Conservation (phyloP, 64 coral and sea anemone genomes). For the Astreopora myriophthalma region DNA sequence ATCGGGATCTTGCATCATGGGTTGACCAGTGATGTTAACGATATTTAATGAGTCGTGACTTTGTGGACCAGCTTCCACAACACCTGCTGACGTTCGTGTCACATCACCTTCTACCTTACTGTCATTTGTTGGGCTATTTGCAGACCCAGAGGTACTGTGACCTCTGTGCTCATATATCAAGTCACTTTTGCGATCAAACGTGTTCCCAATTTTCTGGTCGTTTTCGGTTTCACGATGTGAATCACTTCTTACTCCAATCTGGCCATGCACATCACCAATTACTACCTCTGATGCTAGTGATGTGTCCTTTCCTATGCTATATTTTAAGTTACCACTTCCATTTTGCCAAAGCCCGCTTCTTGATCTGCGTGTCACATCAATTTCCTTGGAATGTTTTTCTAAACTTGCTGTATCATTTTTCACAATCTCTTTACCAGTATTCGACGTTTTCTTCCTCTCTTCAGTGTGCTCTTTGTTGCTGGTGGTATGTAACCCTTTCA, state of each 20-base stretch:
- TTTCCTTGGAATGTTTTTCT: background rate
- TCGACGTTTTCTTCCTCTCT: background rate
- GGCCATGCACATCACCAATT: background rate
- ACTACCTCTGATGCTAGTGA: no score
- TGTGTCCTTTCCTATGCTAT: no score
- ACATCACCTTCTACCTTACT: background rate
- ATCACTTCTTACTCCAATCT: no score
- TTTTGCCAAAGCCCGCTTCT: background rate
- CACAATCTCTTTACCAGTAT: background rate
- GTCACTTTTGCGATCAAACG: background rate
- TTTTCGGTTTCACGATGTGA: no score
- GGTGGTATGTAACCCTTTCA: background rate
- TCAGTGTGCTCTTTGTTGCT: background rate
- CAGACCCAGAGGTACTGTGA: no score
- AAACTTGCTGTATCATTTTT: background rate
- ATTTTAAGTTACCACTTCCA: background rate
- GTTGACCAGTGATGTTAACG: background rate
- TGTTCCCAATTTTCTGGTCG: background rate
- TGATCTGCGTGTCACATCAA: background rate
- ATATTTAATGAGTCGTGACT: background rate
- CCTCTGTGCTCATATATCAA: background rate
- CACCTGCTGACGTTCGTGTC: background rate
- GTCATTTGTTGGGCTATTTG: background rate
- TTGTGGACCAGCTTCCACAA: background rate
- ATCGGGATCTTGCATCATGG: background rate